Base-by-base conservation (phyloP, 2,888 invertebrate species). In the Melangyna quadrimaculata region DNA sequence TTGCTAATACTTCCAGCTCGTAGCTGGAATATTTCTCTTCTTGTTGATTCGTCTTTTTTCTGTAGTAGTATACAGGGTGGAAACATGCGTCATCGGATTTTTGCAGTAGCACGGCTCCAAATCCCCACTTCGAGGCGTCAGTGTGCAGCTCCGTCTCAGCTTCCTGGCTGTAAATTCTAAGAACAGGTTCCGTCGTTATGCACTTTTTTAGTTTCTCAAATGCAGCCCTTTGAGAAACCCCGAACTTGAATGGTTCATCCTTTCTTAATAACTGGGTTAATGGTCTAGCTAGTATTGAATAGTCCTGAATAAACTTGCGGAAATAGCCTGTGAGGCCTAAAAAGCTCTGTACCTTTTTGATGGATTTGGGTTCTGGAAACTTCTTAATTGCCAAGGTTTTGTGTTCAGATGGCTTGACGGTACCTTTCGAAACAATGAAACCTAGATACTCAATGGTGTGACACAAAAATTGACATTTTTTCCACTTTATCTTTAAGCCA, bases 151-250 rank as follows among this genome's bases (percentile, higher is more conserved):
- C 78, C 24, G 78, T 81, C 10, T 67, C 29, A 0, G 55, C 35
- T 22, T 43, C 63, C n/a, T 29, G 53, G 4, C 29, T 14, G 55
- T 74, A 87, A 6, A 78, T 48, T 35, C 32, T 53, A 12, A 81
- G 43, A n/a, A 73, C 67, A n/a, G 86, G 86, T 40, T 77, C 71
- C 2, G 53, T 70, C 0, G 88, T 70, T 75, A 87, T 89, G 27
- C 75, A 61, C 24, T 77, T 45, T 0, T 89, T 83, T 5, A 37
- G 88, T 40, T 87, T 86, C 12, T 88, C 32, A 51, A 89, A 89
- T 59, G 88, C 87, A 5, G 87, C 78, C 32, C 88, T 88, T 4
- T 88, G 70, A 22, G 48, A 48, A 10, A 22, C 0, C 4, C 22
- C 19, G 12, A 48, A 22, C 5, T 48, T 22, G 12, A 22, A 48